Evolutionary conservation across 2,888 invertebrate genomes (phyloP).

Genomic region (Tenthredo distinguenda): DNA sequence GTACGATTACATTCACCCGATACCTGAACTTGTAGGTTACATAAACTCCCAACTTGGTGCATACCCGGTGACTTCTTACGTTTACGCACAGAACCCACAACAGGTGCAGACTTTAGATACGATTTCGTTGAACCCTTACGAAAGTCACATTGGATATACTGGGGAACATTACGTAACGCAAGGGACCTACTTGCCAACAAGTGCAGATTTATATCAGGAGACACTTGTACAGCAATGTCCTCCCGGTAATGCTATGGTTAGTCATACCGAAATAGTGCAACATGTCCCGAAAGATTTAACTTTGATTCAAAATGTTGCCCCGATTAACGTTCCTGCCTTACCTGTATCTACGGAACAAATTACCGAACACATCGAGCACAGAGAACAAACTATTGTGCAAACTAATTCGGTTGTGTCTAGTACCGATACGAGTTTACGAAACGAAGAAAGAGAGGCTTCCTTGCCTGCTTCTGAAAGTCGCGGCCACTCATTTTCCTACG

Average conservation of each 20-base stretch:
- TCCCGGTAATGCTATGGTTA: slow-evolving; percentile 2
- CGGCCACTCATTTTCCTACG: slow-evolving; percentile 82
- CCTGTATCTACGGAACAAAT: slow-evolving; percentile 18
- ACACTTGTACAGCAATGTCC: slow-evolving; percentile 16
- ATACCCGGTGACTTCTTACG: slow-evolving; percentile 74
- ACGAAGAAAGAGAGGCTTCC: slow-evolving; percentile 33
- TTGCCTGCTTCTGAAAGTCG: slow-evolving; percentile 57
- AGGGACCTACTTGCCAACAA: slow-evolving; percentile 67
- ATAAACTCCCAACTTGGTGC: slow-evolving; percentile 80
- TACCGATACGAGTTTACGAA: slow-evolving; percentile 18
- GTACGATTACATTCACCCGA: slow-evolving; percentile 78
- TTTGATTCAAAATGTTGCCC: slow-evolving; percentile 4
- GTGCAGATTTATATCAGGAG: slow-evolving; percentile 57
- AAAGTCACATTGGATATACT: slow-evolving; percentile 64
- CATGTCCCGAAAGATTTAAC: slow-evolving; percentile 23
- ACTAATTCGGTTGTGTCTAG: slow-evolving; percentile 18
- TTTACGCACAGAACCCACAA: slow-evolving; percentile 66
- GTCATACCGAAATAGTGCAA: slow-evolving; percentile 20
- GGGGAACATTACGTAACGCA: slow-evolving; percentile 70
- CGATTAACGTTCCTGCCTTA: neutral
- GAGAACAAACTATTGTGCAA: slow-evolving; percentile 29
- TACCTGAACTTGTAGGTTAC: slow-evolving; percentile 79
- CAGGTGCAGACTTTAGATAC: slow-evolving; percentile 64
- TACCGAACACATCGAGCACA: slow-evolving; percentile 32
- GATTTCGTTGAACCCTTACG: slow-evolving; percentile 64